Base-by-base conservation (phyloP, 2,113 vertebrate species). In the Mustela lutreola region DNA sequence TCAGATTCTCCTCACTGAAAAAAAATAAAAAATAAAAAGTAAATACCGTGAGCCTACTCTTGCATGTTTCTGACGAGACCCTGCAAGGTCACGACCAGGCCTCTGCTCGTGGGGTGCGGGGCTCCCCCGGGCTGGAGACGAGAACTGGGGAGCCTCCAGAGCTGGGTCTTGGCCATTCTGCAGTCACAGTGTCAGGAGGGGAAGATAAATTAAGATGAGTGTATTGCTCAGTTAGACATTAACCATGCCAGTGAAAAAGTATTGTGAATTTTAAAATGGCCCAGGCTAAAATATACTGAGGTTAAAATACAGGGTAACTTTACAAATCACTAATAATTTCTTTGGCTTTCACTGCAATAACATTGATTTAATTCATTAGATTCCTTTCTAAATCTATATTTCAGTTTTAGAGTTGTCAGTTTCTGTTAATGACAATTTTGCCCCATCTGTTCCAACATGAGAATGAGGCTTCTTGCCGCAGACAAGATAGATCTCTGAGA, bases 341-440 rank as follows among this genome's bases (percentile, higher is more conserved):
- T 99, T 98, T 98, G 98, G 98, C 98, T 99, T 99, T 99, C 99
- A 97, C 98, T 98, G 99, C 99, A 98, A 99, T 99, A 99, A 99
- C 99, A 99, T 99, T 99, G 99, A 99, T 99, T 99, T 99, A 99
- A 99, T 99, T 99, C 98, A 99, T 99, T 99, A 99, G 99, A 99
- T 99, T 98, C 98, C 98, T 99, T 99, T 99, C 99, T 98, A 98
- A 98, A 99, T 99, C 99, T 99, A 99, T 99, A 99, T 99, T 99
- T 99, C 99, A 99, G 99, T 99, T 99, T 99, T 99, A 99, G 99
- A 98, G 99, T 99, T 99, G 99, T 99, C 99, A 99, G 98, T 99
- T 99, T 98, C 98, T 98, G 99, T 99, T 99, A 99, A 99, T 99
- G 99, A 99, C 99, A 99, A 99, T 99, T 99, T 99, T 98, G 98